Evolutionary conservation across 1,140 invertebrate species (phyloP).

Genomic region (Nixonia krombeini): DNA sequence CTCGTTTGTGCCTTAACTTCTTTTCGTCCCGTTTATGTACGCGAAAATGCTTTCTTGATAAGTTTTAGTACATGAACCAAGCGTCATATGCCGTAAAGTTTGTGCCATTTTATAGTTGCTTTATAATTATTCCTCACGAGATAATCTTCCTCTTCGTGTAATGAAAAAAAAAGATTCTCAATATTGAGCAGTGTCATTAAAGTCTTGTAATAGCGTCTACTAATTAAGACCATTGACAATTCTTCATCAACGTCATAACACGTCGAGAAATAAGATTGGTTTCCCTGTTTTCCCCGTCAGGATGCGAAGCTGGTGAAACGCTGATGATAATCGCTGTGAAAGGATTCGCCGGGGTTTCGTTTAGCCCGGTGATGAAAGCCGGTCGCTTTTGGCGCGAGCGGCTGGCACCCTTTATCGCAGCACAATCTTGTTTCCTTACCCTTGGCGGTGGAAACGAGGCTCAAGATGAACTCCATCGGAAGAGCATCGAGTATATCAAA

Average conservation of each 20-base stretch:
- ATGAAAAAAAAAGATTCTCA: too few species aligned
- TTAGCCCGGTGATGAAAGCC: too few species aligned
- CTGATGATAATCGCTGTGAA: slow-evolving; percentile 15
- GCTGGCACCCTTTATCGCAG: slow-evolving; percentile 20
- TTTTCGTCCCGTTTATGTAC: neutral
- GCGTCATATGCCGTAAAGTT: too few species aligned
- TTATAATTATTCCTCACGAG: too few species aligned
- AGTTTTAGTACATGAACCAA: too few species aligned
- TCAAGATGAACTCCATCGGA: slow-evolving; percentile 50
- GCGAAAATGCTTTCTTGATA: too few species aligned
- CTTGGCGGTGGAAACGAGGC: slow-evolving; percentile 32
- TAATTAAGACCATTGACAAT: too few species aligned
- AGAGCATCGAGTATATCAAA: slow-evolving; percentile 54
- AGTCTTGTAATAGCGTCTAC: too few species aligned
- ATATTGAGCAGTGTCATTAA: too few species aligned
- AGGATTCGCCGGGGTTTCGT: slow-evolving; percentile 20
- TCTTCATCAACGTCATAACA: too few species aligned
- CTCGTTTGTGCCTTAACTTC: neutral
- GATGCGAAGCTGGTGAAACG: neutral
- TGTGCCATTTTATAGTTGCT: too few species aligned
- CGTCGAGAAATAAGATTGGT: neutral
- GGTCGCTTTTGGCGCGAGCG: slow-evolving; percentile 31
- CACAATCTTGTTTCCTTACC: slow-evolving; percentile 53
- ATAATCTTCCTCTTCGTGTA: too few species aligned
- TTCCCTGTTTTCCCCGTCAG: neutral